Percentiles rank a stretch among this genome's conserved stretches.
Evolutionary conservation across 2,888 invertebrate species (phyloP).

Genomic region (Spilarctia lutea): DNA sequence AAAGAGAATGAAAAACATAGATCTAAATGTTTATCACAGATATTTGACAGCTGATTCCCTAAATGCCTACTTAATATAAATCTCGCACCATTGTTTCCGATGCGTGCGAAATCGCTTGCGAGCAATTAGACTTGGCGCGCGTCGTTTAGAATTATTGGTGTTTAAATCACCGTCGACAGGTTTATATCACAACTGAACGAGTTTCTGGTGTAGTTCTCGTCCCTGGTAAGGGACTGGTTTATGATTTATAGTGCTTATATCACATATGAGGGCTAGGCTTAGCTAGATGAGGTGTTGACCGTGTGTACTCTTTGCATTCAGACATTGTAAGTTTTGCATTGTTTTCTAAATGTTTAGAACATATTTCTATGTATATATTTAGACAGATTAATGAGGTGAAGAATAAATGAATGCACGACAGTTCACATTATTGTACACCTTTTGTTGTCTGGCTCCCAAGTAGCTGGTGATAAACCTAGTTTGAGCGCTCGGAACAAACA

Average conservation of each 20-base stretch:
- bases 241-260: slow-evolving; percentile 23
- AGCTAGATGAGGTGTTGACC: slow-evolving; percentile 1
- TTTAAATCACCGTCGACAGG: slow-evolving; percentile 62
- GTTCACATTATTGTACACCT: too few species aligned
- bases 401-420: too few species aligned
- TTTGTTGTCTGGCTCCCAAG: too few species aligned
- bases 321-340: too few species aligned
- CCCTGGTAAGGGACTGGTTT: slow-evolving; percentile 45
- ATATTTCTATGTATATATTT: too few species aligned
- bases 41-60: slow-evolving; percentile 1
- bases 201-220: slow-evolving; percentile 37
- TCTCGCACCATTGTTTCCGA: slow-evolving; percentile 58
- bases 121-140: slow-evolving; percentile 60
- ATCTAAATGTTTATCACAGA: too few species aligned
- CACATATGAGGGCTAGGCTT: slow-evolving; percentile 16
- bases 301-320: background rate
- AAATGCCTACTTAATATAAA: slow-evolving; percentile 43
- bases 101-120: slow-evolving; percentile 61
- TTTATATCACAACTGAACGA: slow-evolving; percentile 51
- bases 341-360: too few species aligned
- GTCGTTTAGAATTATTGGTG: slow-evolving; percentile 57
- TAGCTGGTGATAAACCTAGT: too few species aligned
- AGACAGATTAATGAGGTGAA: too few species aligned
- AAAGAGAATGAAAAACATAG: too few species aligned
- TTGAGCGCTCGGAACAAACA: too few species aligned